phyloP scores from a whole-genome alignment of 2,113 vertebrate species.

The Halichoeres trimaculatus region DNA sequence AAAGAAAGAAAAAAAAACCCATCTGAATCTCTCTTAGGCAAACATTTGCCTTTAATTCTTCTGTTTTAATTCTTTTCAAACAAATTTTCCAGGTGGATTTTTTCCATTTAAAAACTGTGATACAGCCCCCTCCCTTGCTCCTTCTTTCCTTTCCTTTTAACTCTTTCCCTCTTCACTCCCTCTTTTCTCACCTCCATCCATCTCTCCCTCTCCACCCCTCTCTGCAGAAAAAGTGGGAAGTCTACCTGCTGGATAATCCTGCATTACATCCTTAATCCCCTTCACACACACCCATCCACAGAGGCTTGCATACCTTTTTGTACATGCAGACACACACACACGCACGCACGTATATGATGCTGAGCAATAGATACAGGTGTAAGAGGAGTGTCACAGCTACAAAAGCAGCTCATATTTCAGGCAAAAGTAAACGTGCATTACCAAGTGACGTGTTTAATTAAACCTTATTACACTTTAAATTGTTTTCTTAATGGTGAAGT shows the following conservation, averaged over 20 bases:
- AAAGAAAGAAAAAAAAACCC: background rate
- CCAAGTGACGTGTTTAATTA: slow-evolving; percentile 28
- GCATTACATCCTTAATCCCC: slow-evolving; percentile 79
- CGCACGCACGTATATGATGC: background rate
- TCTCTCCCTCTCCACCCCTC: slow-evolving; percentile 31
- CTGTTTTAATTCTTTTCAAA: slow-evolving; percentile 20
- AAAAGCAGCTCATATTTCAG: slow-evolving; percentile 5
- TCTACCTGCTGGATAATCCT: slow-evolving; percentile 80
- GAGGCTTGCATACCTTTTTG: background rate
- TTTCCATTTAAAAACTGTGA: background rate
- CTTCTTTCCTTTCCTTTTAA: background rate
- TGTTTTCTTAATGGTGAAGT: background rate
- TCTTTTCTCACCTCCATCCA: slow-evolving; percentile 10
- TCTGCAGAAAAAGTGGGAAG: slow-evolving; percentile 61
- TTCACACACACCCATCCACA: slow-evolving; percentile 8
- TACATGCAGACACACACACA: slow-evolving; percentile 9
- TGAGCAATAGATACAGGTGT: slow-evolving; percentile 44
- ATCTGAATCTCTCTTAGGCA: background rate
- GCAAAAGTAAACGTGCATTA: slow-evolving; percentile 11
- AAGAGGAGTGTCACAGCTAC: slow-evolving; percentile 27
- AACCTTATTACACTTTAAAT: slow-evolving; percentile 18
- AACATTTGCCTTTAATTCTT: slow-evolving; percentile 31
- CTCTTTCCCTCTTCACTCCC: background rate
- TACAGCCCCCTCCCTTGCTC: no score
- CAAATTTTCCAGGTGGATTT: slow-evolving; percentile 2